phyloP scores from a whole-genome alignment of 2,888 invertebrate species.

The Branchellion lobata region DNA sequence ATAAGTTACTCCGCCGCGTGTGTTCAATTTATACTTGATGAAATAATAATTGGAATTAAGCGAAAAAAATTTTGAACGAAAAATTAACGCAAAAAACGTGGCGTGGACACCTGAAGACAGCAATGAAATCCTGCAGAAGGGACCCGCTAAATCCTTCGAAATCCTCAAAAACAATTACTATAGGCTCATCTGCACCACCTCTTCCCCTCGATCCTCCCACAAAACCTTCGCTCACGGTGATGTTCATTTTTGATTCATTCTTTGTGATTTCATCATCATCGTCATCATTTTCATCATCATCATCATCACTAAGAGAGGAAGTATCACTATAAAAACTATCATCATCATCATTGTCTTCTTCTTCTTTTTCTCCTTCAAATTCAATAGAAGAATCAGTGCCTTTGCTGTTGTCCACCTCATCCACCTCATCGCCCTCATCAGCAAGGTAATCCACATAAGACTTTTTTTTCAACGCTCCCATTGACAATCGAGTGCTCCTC shows the following conservation, averaged over 20 bases:
- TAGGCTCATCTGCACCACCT: constrained; percentile 50
- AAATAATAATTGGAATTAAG: background rate
- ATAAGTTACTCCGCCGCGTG: too few relatives aligned
- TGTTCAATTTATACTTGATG: too few relatives aligned
- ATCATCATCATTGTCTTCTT: background rate
- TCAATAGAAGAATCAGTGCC: too few relatives aligned
- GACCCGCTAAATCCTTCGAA: constrained; percentile 77
- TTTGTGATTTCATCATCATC: background rate
- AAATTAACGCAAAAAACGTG: too few relatives aligned
- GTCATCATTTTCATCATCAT: background rate
- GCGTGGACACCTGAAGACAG: constrained; percentile 74
- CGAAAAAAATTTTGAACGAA: background rate
- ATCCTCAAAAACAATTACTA: constrained; percentile 77
- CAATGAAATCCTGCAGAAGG: constrained; percentile 78
- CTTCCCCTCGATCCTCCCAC: background rate
- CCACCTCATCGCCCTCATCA: background rate
- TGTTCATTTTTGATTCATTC: background rate
- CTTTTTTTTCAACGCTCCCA: constrained; percentile 7
- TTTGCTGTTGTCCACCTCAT: background rate
- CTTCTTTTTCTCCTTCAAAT: too few relatives aligned
- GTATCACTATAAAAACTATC: background rate
- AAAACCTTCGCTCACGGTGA: background rate
- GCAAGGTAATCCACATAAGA: background rate
- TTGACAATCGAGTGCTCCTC: constrained; percentile 19
- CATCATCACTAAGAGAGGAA: background rate